Evolutionary conservation across 2,797 vertebrate genomes (phyloP), one percentile per base, ranked within the genome.

Genomic region (Monodelphis domestica): DNA sequence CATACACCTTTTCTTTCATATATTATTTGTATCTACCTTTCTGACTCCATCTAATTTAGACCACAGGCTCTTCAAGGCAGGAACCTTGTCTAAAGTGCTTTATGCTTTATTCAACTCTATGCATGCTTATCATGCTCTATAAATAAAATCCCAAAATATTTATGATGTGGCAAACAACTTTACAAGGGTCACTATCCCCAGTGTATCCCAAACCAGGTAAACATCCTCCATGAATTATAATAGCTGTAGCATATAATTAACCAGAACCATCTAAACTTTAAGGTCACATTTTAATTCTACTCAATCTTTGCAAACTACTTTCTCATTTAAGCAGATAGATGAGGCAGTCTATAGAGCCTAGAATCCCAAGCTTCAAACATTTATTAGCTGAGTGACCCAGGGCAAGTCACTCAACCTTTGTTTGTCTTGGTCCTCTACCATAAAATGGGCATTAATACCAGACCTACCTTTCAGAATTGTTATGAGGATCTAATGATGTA

Each of bases 81-180:
- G 87, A 29, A 92, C 52, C 38, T 92, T 30, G 21, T 53, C 91
- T 91, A 70, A 45, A 24, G 29, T 94, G 88, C 88, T 95, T 91
- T 95, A 91, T 96, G 95, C 50, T 94, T 95, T 95, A 45, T 90
- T 94, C 88, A 93, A 56, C 38, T 91, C 91, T 45, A 57, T 88
- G 89, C 21, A 94, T 30, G 92, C 87, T 93, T 93, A 88, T 33
- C 91, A 92, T 94, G 92, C 70, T 95, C 93, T 91, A 95, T 96
- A 96, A 97, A 97, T 94, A 97, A 92, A 94, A 88, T 91, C 5
- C 7, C 0, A 57, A 87, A 93, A 93, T 96, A 97, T 97, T 96
- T 97, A 97, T 94, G 91, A 90, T 38, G 91, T 91, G 56, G 90
- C 90, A 95, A 93, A 92, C 38, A 96, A 96, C 95, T 96, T 95